Conservation (phyloP, 2,888 invertebrate genomes). For the Dioctria rufipes region DNA sequence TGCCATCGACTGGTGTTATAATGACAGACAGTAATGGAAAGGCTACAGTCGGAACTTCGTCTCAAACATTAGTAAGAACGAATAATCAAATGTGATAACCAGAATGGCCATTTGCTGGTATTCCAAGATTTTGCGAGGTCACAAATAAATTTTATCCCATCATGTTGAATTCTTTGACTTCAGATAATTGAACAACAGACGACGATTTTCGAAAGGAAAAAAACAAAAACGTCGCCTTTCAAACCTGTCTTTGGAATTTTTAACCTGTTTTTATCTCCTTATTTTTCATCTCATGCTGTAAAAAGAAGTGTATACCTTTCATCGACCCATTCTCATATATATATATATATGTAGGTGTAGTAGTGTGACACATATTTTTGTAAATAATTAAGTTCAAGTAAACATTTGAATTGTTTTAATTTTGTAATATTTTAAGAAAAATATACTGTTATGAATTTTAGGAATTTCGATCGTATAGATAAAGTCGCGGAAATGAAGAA, state of each 20-base stretch:
- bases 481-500: not conserved
- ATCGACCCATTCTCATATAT: slow-evolving; percentile 8
- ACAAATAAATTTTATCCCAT: too few relatives aligned
- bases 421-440: not conserved
- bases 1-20: slow-evolving; percentile 7
- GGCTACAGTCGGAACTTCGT: not conserved
- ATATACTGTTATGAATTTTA: slow-evolving; percentile 5
- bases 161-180: too few relatives aligned
- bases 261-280: too few relatives aligned
- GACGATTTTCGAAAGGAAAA: too few relatives aligned
- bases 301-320: not conserved
- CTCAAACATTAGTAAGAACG: slow-evolving; percentile 23
- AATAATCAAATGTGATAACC: slow-evolving; percentile 38
- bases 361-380: not conserved
- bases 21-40: slow-evolving; percentile 21
- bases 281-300: slow-evolving; percentile 24
- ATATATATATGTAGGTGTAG: not conserved
- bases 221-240: too few relatives aligned
- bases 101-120: not conserved
- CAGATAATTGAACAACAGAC: too few relatives aligned
- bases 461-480: not conserved
- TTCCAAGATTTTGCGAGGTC: not conserved
- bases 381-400: slow-evolving; percentile 31
- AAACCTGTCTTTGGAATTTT: too few relatives aligned
- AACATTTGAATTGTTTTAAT: not conserved